These are phyloP conservation scores for Clunio marinus DNA, from an alignment of 2,888 invertebrate genomes.

Conservation along the genomic window DNA sequence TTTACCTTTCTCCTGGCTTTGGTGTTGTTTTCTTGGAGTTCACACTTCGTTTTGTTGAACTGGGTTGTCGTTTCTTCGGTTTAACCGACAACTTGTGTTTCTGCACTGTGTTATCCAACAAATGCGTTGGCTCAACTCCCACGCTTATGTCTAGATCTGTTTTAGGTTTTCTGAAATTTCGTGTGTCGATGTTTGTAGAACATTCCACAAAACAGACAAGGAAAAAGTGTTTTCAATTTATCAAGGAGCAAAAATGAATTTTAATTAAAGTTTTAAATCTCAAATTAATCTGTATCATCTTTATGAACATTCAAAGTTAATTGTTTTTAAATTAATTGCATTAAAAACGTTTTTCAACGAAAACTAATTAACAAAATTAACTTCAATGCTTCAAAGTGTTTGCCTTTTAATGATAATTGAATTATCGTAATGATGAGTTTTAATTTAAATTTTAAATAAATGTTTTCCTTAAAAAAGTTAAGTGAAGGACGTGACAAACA, in stretches of 20 bases:
- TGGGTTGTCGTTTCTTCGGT: constrained; percentile 64
- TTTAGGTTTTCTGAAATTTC: constrained; percentile 53
- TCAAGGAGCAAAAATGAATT: background rate
- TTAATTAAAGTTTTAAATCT: too few species aligned
- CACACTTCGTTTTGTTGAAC: constrained; percentile 51
- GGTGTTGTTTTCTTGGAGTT: constrained; percentile 29
- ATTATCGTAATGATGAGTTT: too few species aligned
- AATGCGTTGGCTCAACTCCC: constrained; percentile 53
- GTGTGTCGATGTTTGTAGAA: background rate
- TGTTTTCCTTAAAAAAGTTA: too few species aligned
- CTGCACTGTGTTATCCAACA: constrained; percentile 70
- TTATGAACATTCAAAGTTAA: background rate
- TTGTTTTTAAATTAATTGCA: constrained; percentile 13
- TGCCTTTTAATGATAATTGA: too few species aligned
- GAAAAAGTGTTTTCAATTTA: too few species aligned
- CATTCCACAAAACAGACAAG: background rate
- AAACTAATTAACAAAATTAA: too few species aligned
- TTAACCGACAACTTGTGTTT: constrained; percentile 69
- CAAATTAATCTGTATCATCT: too few species aligned
- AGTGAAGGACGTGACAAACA: too few species aligned
- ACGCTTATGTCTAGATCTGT: constrained; percentile 62
- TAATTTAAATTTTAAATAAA: too few species aligned
- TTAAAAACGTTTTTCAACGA: too few species aligned
- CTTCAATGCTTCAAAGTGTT: too few species aligned
- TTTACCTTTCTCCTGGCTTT: constrained; percentile 42